phyloP scores from a whole-genome alignment of 1,140 invertebrate genomes.

The Dolichoris vasculosae region DNA sequence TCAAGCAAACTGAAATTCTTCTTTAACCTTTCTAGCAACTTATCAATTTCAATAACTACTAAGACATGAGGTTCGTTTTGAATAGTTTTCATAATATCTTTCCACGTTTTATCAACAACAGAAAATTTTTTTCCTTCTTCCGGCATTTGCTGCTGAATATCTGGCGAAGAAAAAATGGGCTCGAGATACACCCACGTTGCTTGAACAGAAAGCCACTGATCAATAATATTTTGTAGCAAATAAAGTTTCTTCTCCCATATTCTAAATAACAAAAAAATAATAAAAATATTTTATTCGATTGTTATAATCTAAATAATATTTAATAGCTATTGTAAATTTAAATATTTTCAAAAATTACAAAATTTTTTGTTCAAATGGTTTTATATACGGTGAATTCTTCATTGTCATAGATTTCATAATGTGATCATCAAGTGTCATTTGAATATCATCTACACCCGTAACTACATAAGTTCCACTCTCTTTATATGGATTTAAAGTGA shows the following conservation, averaged over 20 bases:
- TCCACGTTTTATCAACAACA: constrained; percentile 94
- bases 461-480: constrained; percentile 94
- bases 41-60: constrained; percentile 90
- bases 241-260: constrained; percentile 86
- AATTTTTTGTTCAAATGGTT: constrained; percentile 89
- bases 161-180: constrained; percentile 96
- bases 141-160: constrained; percentile 96
- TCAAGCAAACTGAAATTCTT: constrained; percentile 91
- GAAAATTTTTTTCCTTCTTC: constrained; percentile 88
- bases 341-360: constrained; percentile 71
- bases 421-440: constrained; percentile 94
- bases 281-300: neutral
- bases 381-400: constrained; percentile 96
- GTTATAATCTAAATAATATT: neutral
- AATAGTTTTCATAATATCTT: constrained; percentile 94
- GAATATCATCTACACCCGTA: constrained; percentile 94
- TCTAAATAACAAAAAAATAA: constrained; percentile 66
- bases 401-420: constrained; percentile 97
- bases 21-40: constrained; percentile 92
- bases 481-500: constrained; percentile 85
- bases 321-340: neutral
- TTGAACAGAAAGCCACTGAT: constrained; percentile 97
- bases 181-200: constrained; percentile 97
- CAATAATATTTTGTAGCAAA: constrained; percentile 90
- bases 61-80: constrained; percentile 85